Conservation (phyloP, 2,113 vertebrate species). For the Potamarius usumacintae region DNA sequence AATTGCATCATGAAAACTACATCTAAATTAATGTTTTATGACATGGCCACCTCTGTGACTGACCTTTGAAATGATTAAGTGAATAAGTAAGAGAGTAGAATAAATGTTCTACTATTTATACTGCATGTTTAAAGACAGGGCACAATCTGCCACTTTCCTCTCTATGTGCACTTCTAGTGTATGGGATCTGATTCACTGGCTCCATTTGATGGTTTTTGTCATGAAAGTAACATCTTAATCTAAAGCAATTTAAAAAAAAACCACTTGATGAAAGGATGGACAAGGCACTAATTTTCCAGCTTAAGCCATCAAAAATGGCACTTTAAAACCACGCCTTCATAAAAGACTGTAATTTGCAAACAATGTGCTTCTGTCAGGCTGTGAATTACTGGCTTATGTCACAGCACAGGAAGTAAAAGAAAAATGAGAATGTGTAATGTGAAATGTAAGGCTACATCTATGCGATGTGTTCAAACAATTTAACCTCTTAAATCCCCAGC, state of each 20-base stretch:
- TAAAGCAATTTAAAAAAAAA: conserved; percentile 40
- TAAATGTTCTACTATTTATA: neutral
- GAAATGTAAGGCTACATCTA: neutral
- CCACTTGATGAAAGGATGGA: conserved; percentile 22
- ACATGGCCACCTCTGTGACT: neutral
- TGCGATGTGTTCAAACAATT: neutral
- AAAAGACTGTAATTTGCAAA: conserved; percentile 33
- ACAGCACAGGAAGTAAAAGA: neutral
- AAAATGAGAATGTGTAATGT: neutral
- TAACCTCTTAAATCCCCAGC: neutral
- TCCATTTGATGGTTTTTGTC: conserved; percentile 32
- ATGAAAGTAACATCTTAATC: conserved; percentile 32
- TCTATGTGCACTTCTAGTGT: neutral
- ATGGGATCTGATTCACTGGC: conserved; percentile 29
- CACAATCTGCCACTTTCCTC: neutral
- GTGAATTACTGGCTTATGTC: conserved; percentile 16
- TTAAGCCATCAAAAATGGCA: conserved; percentile 20
- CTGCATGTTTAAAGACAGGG: neutral
- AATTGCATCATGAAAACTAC: neutral
- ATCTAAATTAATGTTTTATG: neutral
- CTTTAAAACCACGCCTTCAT: conserved; percentile 28
- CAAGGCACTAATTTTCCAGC: conserved; percentile 43
- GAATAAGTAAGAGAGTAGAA: neutral
- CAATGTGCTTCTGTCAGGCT: conserved; percentile 24
- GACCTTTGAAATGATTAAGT: neutral